Evolutionary conservation across 92 coral and sea anemone genomes (phyloP).

Genomic region (Epizoanthus scotinus): DNA sequence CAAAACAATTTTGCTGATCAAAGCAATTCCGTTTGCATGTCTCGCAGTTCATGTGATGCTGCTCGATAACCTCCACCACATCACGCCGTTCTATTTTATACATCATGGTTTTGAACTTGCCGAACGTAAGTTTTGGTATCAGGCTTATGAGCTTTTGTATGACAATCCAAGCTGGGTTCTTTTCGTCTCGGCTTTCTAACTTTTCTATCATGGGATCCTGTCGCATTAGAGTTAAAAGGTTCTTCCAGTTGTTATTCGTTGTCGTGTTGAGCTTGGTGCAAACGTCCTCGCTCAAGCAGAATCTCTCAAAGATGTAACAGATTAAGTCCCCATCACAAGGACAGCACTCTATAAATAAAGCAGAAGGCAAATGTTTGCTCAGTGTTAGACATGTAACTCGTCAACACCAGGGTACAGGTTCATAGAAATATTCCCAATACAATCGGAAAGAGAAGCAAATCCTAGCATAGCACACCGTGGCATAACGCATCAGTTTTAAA

Average conservation of each 20-base stretch:
- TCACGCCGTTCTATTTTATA: constrained; percentile 22
- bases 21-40: constrained; percentile 29
- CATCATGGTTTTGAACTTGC: constrained; percentile 28
- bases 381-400: background rate
- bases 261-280: constrained; percentile 25
- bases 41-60: constrained; percentile 36
- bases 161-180: constrained; percentile 15
- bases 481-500: too few relatives aligned
- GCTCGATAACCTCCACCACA: background rate
- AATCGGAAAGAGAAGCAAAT: too few relatives aligned
- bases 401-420: too few relatives aligned
- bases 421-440: background rate
- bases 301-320: background rate
- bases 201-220: constrained; percentile 30
- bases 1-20: constrained; percentile 11
- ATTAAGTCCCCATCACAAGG: constrained; percentile 23
- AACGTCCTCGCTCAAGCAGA: constrained; percentile 13
- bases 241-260: constrained; percentile 22
- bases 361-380: background rate
- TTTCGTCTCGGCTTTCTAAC: background rate
- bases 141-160: constrained; percentile 12
- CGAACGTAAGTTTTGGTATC: constrained; percentile 15
- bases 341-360: constrained; percentile 6
- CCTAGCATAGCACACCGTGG: too few relatives aligned
- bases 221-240: constrained; percentile 36